Conservation (phyloP, 2,113 vertebrate species). For the Psittacara wagleri region DNA sequence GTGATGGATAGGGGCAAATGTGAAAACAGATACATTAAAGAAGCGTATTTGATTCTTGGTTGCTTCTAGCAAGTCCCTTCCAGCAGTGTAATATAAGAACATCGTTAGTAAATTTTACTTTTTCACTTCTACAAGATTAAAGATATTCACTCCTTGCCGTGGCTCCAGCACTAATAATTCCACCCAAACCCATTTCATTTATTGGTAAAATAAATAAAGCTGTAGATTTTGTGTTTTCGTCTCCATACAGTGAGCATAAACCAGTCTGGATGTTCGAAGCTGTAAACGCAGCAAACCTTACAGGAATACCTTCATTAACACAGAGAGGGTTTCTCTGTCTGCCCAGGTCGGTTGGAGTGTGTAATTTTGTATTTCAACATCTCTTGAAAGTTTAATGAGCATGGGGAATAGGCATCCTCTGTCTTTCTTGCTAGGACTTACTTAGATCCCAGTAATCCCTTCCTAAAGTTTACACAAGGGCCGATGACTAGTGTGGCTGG, state of each 20-base stretch:
- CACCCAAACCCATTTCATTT: neutral
- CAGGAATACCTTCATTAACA: neutral
- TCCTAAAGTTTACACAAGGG: neutral
- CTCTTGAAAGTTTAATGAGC: neutral
- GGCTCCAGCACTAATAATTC: neutral
- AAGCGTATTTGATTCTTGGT: neutral
- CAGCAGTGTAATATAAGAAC: neutral
- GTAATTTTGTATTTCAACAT: neutral
- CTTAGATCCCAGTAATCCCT: neutral
- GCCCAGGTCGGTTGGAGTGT: neutral
- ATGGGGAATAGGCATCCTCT: neutral
- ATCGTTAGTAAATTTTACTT: neutral
- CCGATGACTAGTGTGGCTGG: accelerated
- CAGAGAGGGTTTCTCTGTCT: neutral
- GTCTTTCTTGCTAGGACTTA: neutral
- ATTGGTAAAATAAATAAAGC: neutral
- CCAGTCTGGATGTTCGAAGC: neutral
- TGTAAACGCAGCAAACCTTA: neutral
- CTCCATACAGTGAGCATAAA: neutral
- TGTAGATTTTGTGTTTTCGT: neutral
- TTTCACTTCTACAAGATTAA: neutral
- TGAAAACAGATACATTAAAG: neutral
- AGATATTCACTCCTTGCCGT: neutral
- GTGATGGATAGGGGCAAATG: neutral
- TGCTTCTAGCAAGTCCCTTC: conserved; percentile 5